Evolutionary conservation across 2,888 invertebrate species (phyloP), one percentile per base, ranked within the genome.

Genomic region (Vandiemenella viatica): DNA sequence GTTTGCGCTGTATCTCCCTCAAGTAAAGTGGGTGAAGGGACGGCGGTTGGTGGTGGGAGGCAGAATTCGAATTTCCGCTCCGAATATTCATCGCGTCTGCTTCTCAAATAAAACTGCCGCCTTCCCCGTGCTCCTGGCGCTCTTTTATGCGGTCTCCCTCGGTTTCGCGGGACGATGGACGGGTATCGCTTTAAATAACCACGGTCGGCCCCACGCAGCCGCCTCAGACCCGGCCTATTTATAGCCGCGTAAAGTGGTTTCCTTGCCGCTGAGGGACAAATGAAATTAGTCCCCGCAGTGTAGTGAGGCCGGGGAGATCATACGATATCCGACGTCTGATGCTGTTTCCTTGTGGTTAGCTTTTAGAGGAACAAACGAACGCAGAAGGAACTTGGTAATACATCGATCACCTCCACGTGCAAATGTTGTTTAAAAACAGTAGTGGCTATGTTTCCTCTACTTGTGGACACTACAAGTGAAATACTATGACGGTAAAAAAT

Each of bases 271-370:
- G 43, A 43, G 38, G n/a, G 41, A 51, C 51, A 51, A 51, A 51
- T 51, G 51, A 51, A 51, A 51, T 51, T 51, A 51, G 48, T 40
- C 37, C 37, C 44, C 45, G 42, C 45, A 42, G 48, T n/a, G n/a
- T n/a, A n/a, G n/a, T n/a, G n/a, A n/a, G n/a, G n/a, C n/a, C n/a
- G n/a, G n/a, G n/a, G n/a, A n/a, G n/a, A n/a, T n/a, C n/a, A n/a
- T n/a, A n/a, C n/a, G n/a, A n/a, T n/a, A n/a, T n/a, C n/a, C n/a
- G n/a, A n/a, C n/a, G n/a, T n/a, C n/a, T n/a, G n/a, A n/a, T n/a
- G n/a, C n/a, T n/a, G n/a, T n/a, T n/a, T n/a, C n/a, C n/a, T n/a
- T n/a, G n/a, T n/a, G n/a, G n/a, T n/a, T n/a, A n/a, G n/a, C n/a
- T n/a, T n/a, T n/a, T n/a, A n/a, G n/a, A n/a, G n/a, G n/a, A n/a